Evolutionary conservation across 2,797 vertebrate genomes (phyloP).

Genomic region (Thaleichthys pacificus): DNA sequence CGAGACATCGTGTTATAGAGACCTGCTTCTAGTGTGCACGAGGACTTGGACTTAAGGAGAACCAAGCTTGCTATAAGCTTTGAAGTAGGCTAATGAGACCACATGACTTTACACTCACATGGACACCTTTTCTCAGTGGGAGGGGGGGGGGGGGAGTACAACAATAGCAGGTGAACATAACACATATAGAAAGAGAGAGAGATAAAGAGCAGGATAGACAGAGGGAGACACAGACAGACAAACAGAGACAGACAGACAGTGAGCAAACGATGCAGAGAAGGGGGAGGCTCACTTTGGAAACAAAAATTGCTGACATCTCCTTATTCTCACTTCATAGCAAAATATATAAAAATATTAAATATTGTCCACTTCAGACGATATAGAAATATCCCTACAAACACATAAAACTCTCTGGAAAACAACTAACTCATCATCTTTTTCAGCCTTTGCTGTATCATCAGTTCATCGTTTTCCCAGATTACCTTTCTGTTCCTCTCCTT

Average conservation of each 20-base stretch:
- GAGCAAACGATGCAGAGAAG: not conserved
- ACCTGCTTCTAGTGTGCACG: constrained; percentile 6
- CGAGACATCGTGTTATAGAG: not conserved
- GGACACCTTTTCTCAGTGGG: not conserved
- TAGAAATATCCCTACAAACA: not conserved
- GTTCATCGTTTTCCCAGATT: not conserved
- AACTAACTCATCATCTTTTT: no score
- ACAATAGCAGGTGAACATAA: not conserved
- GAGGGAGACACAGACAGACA: no score
- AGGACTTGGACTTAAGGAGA: constrained; percentile 16
- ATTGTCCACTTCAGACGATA: no score
- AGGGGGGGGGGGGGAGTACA: not conserved
- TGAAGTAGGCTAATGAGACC: constrained; percentile 31
- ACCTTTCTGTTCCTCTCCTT: not conserved
- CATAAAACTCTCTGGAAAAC: not conserved
- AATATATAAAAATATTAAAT: no score
- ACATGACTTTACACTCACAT: constrained; percentile 21
- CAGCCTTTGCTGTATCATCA: not conserved
- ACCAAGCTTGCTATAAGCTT: constrained; percentile 19
- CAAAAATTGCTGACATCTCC: no score
- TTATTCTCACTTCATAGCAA: no score
- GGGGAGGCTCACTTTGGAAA: no score
- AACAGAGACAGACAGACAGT: no score
- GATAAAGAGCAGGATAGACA: no score
- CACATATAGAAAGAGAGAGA: no score